Base-by-base conservation (phyloP, 2,113 vertebrate species). In the Rhinogobius similis region DNA sequence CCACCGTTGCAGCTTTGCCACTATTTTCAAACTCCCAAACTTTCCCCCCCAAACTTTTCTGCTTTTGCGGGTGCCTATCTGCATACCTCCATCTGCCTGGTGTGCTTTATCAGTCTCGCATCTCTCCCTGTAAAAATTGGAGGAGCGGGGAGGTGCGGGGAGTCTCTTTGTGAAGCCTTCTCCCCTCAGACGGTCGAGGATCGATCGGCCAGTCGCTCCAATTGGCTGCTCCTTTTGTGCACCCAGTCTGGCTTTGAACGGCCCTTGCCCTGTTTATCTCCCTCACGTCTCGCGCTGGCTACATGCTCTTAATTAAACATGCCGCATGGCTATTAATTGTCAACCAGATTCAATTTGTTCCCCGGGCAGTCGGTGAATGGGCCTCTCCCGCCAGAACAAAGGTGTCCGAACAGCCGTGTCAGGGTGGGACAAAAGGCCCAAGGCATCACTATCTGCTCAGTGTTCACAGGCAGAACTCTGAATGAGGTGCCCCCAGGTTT, bases 271-370 rank as follows among this genome's bases (percentile, higher is more conserved):
- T 91, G 88, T 90, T 91, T 93, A 90, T 92, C 91, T 90, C 87
- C 81, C 82, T 71, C 74, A 76, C 77, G 88, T 89, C 83, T 50
- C 83, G 80, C 43, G 79, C 76, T 73, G 87, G 77, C 85, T 88
- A 85, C 85, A 85, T 82, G 82, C 87, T 91, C 90, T 93, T 93
- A 93, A 91, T 91, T 93, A 93, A 92, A 92, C 89, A 88, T 82
- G 88, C 87, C 75, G 84, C 75, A 76, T 71, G 80, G 89, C 87
- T 92, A 91, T 94, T 92, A 92, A 93, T 92, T 92, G 92, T 89
- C 83, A 88, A 85, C 90, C 86, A 87, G 79, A 88, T 92, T 92
- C 86, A 88, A 91, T 92, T 91, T 91, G 90, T 90, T 94, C 88
- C 85, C 80, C 9, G 38, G 85, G 84, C 86, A 77, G 58, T 41